Evolutionary conservation across 2,113 vertebrate genomes (phyloP), one percentile per base, ranked within the genome.

Genomic region (Zosterops lateralis): DNA sequence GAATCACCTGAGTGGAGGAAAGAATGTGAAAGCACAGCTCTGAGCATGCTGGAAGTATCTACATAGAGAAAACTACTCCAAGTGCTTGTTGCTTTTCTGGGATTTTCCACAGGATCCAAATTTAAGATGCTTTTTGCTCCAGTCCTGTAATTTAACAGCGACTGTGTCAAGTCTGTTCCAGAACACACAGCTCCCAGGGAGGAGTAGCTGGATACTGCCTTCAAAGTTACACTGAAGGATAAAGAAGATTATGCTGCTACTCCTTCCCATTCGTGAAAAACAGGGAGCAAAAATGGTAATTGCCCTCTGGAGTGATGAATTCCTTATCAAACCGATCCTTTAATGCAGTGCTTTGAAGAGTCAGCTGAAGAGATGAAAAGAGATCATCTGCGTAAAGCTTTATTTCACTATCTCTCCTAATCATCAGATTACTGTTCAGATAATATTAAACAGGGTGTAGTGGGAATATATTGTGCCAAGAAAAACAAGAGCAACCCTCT

Each of bases 321-420:
- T 95, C 87, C 85, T 92, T 88, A 96, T 92, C 93, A 95, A 61
- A 84, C 76, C 22, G 0, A 95, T 86, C 93, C 92, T 89, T 93
- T 94, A 93, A 90, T 58, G 89, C 92, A 92, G 83, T 20, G 90
- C 85, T 92, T 96, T 9, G 6, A 71, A 96, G 73, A 96, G 83
- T 93, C 94, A 96, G 90, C 86, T 95, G 94, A 96, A 79, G 85
- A 88, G 83, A 97, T 93, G 88, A 95, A 97, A 90, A 74, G 87
- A 95, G 87, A 93, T 91, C 90, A 94, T 96, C 93, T 95, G 74
- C 10, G 58, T 86, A 88, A 95, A 92, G 90, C 93, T 95, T 85
- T 91, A 78, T 78, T 90, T 77, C 88, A 40, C 95, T 85, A 32
- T 86, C 82, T 80, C 78, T 90, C 90, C 94, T 95, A 86, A 95